Base-by-base conservation (phyloP, 2,797 vertebrate species). In the Borostomias antarcticus region DNA sequence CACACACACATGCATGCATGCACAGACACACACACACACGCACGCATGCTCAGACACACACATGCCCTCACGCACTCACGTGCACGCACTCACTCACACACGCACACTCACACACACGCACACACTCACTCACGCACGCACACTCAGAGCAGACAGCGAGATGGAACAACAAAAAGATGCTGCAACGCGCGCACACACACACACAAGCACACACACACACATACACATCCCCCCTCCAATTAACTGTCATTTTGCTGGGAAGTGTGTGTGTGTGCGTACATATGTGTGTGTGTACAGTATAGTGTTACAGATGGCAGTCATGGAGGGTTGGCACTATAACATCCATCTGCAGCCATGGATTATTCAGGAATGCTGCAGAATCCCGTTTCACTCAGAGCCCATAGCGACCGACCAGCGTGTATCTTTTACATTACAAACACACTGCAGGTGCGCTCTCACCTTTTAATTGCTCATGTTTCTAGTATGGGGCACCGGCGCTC, bases 351-450 rank as follows among this genome's bases (percentile, higher is more conserved):
- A n/a, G 28, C 28, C 54, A 79, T 75, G 75, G 81, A 83, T 84
- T 79, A 82, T 71, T 64, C 66, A 75, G 56, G 52, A 58, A 68
- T 67, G 52, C 53, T 26, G 48, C 58, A 32, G 80, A 68, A 56
- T 89, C 81, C 59, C 65, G 68, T 90, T 84, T 75, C 81, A 68
- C 64, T 74, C 58, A 64, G 29, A 75, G 56, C 35, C 65, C 68
- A 54, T 58, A 51, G 53, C 71, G 73, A 79, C 72, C 69, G 62
- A 70, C 52, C 28, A 29, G 58, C 74, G 26, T 32, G 47, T 4
- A 59, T 60, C 52, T 61, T 23, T 57, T 60, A 73, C 70, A 2
- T 79, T 61, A 58, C 43, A 5, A 45, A 43, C 66, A 73, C 68
- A 29, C 21, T 62, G 60, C 40, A 73, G 65, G 40, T 19, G 1